A percentile compares a stretch with the other conserved stretches of the same genome.
phyloP scores from a whole-genome alignment of 2,113 vertebrate genomes.

The Nycticryphes semicollaris region DNA sequence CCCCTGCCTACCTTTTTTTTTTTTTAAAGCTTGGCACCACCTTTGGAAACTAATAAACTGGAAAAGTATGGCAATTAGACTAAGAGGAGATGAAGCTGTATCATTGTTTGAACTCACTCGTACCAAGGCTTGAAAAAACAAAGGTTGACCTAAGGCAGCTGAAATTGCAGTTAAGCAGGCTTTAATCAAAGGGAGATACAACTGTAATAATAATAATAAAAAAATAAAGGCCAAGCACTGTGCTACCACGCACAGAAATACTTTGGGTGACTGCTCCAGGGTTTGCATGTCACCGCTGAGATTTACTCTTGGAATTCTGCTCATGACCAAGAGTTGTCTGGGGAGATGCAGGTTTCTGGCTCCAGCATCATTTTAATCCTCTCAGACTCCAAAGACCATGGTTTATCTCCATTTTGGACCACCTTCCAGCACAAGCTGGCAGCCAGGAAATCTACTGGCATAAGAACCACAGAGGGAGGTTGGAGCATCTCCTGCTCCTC shows the following conservation, averaged over 20 bases:
- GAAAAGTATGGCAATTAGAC: slow-evolving; percentile 69
- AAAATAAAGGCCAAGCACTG: background rate
- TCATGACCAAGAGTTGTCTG: background rate
- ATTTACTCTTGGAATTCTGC: background rate
- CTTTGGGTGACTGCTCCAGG: background rate
- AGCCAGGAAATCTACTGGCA: background rate
- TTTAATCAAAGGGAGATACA: slow-evolving; percentile 26
- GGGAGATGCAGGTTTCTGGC: background rate
- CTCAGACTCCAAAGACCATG: background rate
- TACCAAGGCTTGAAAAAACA: background rate
- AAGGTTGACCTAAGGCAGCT: slow-evolving; percentile 17
- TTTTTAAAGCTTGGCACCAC: slow-evolving; percentile 71
- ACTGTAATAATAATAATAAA: background rate
- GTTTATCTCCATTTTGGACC: background rate
- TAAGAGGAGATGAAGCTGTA: slow-evolving; percentile 60
- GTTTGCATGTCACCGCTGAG: background rate
- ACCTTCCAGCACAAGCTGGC: background rate
- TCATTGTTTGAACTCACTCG: slow-evolving; percentile 27
- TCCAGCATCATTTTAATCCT: background rate
- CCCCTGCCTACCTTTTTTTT: slow-evolving; percentile 66
- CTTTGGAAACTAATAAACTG: slow-evolving; percentile 76
- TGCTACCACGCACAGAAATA: background rate
- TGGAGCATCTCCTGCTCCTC: background rate
- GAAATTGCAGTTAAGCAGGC: background rate
- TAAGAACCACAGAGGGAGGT: background rate